Evolutionary conservation across 2,113 vertebrate genomes (phyloP), one percentile per base, ranked within the genome.

Genomic region (Hydropotes inermis): DNA sequence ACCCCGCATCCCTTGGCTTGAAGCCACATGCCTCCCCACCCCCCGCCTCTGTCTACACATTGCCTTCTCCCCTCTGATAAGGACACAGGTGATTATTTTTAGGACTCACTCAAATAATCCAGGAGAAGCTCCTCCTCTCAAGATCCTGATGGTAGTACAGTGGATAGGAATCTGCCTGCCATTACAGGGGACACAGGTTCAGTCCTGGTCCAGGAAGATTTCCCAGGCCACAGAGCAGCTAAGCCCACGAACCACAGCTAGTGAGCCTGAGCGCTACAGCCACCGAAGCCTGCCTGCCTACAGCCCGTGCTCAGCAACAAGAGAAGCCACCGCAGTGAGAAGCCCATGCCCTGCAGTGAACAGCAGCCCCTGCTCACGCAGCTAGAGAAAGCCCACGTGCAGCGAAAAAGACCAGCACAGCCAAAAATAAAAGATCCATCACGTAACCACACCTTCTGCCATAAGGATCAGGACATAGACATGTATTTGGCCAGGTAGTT

Each of bases 241-340:
- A 6, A 39, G 67, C 67, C n/a, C n/a, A 70, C 0, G 2, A 2
- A 12, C 10, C 0, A 0, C n/a, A 70, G 1, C n/a, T 70, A 3
- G 10, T 39, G 67, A 23, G 10, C n/a, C 5, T 3, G 21, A 70
- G 67, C 6, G 10, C 10, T 39, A 3, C n/a, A 6, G n/a, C n/a
- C 1, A 5, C 12, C 23, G n/a, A 39, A 23, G 67, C n/a, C 67
- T 70, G 67, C n/a, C 67, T 23, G n/a, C n/a, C n/a, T 23, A 39
- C n/a, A 12, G 19, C 19, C 67, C 1, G 0, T 23, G 67, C 67
- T 1, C 67, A 39, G 67, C n/a, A 39, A 11, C n/a, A 23, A 39
- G 19, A 70, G 67, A 70, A 36, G 64, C 64, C 21, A 11, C 67
- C 1, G 5, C 67, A 10, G 12, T 23, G 67, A 39, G 67, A 23